Evolutionary conservation across 2,888 invertebrate genomes (phyloP).

Genomic region (Seira ritae): DNA sequence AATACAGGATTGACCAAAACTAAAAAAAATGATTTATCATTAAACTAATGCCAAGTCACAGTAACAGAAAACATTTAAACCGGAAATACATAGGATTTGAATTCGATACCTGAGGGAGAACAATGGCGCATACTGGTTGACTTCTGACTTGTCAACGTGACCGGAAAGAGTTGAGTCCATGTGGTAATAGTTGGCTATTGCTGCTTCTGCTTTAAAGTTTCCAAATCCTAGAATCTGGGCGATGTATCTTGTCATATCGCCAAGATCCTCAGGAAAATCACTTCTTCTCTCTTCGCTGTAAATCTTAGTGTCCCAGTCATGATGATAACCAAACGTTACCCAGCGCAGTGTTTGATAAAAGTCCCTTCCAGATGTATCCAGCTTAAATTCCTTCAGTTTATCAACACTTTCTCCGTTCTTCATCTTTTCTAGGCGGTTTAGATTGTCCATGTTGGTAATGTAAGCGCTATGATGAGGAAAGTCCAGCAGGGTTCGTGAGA

Average conservation of each 20-base stretch:
- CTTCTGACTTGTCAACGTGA: constrained; percentile 96
- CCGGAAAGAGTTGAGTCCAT: constrained; percentile 94
- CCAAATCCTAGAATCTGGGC: constrained; percentile 79
- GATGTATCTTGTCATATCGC: constrained; percentile 81
- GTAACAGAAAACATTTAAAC: not conserved
- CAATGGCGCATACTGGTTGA: constrained; percentile 89
- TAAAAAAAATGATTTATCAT: constrained; percentile 75
- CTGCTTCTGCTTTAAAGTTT: constrained; percentile 89
- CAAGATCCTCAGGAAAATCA: constrained; percentile 85
- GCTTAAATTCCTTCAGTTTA: constrained; percentile 36
- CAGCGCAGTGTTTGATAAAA: constrained; percentile 84
- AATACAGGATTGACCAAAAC: constrained; percentile 96
- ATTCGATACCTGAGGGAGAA: constrained; percentile 88
- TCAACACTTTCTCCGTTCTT: constrained; percentile 31
- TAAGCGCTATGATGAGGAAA: constrained; percentile 84
- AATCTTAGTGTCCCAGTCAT: constrained; percentile 96
- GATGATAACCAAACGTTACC: constrained; percentile 98
- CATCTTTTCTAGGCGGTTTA: constrained; percentile 49
- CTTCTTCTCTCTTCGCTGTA: constrained; percentile 83
- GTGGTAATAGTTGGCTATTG: constrained; percentile 97
- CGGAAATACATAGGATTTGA: not conserved
- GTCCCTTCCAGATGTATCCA: constrained; percentile 30
- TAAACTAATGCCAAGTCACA: not conserved
- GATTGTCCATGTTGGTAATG: constrained; percentile 82
- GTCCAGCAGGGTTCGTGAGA: constrained; percentile 84